Conservation (phyloP, 1,140 invertebrate species). For the Amphibalanus amphitrite region DNA sequence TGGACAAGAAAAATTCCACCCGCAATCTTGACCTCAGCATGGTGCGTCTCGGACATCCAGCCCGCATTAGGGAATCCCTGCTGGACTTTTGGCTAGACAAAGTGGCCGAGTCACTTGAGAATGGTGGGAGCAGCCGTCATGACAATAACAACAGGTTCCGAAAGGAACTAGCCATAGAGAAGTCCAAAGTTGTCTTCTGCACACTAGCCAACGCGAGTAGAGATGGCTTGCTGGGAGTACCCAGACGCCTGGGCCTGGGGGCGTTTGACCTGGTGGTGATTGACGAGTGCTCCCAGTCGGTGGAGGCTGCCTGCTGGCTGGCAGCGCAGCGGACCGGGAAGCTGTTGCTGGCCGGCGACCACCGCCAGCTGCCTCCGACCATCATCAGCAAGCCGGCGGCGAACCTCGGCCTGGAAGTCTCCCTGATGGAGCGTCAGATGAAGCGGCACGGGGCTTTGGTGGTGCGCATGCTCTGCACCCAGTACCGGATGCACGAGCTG, state of each 20-base stretch:
- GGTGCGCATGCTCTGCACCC: slow-evolving; percentile 33
- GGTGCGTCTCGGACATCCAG: slow-evolving; percentile 40
- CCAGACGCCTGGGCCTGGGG: slow-evolving; percentile 22
- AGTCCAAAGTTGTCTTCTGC: slow-evolving; percentile 26
- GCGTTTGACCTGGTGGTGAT: slow-evolving; percentile 40
- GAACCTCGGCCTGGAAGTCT: slow-evolving; percentile 32
- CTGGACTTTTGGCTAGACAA: slow-evolving; percentile 33
- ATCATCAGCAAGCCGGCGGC: slow-evolving; percentile 30
- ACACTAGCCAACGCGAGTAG: slow-evolving; percentile 32
- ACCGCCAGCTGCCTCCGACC: slow-evolving; percentile 40
- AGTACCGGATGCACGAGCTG: slow-evolving; percentile 41
- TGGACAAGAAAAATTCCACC: slow-evolving; percentile 14
- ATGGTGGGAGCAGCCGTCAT: too few relatives aligned
- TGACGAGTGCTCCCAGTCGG: slow-evolving; percentile 41
- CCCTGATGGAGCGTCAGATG: slow-evolving; percentile 40
- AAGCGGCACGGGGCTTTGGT: slow-evolving; percentile 28
- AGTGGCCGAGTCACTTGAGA: too few relatives aligned
- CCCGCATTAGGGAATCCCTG: slow-evolving; percentile 33
- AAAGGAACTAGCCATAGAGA: too few relatives aligned
- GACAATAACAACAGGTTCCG: too few relatives aligned
- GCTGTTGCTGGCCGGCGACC: slow-evolving; percentile 41
- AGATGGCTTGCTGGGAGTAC: slow-evolving; percentile 33
- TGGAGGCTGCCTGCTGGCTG: slow-evolving; percentile 42
- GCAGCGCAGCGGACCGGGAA: slow-evolving; percentile 30
- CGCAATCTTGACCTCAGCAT: too few relatives aligned